Evolutionary conservation across 2,888 invertebrate species (phyloP).

Genomic region (Dichetophora obliterata): DNA sequence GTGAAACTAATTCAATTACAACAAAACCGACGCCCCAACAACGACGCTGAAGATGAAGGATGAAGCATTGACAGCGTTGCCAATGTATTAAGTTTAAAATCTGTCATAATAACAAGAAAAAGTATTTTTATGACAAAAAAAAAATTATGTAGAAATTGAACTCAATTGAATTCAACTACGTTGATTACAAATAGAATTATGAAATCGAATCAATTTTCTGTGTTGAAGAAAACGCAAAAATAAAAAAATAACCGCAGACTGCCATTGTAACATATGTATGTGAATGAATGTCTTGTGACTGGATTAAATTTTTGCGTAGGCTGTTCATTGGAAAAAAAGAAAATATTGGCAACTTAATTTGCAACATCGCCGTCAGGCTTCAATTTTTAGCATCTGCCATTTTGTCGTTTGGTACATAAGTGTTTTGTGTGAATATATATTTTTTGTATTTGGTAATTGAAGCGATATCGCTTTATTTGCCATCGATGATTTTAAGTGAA

Average conservation of each 20-base stretch:
- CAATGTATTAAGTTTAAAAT: background rate
- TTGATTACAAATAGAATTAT: background rate
- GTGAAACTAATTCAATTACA: background rate
- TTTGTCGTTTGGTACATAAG: background rate
- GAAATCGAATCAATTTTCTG: conserved; percentile 4
- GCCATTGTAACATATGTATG: background rate
- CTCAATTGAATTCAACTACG: background rate
- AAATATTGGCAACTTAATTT: conserved; percentile 13
- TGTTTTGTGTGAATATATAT: background rate
- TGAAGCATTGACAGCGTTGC: background rate
- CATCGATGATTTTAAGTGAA: too few relatives aligned
- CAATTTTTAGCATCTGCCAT: background rate
- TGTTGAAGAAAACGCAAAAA: background rate
- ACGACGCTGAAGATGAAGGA: background rate
- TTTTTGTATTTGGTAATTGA: background rate
- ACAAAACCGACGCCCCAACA: background rate
- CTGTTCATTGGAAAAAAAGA: background rate
- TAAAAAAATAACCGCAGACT: background rate
- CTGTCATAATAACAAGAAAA: background rate
- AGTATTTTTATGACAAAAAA: background rate
- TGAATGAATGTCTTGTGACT: background rate
- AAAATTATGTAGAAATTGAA: background rate
- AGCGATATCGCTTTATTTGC: background rate
- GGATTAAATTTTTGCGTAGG: background rate
- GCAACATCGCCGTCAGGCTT: background rate